Conservation (phyloP, 2,797 vertebrate species). For the Thunnus albacares region DNA sequence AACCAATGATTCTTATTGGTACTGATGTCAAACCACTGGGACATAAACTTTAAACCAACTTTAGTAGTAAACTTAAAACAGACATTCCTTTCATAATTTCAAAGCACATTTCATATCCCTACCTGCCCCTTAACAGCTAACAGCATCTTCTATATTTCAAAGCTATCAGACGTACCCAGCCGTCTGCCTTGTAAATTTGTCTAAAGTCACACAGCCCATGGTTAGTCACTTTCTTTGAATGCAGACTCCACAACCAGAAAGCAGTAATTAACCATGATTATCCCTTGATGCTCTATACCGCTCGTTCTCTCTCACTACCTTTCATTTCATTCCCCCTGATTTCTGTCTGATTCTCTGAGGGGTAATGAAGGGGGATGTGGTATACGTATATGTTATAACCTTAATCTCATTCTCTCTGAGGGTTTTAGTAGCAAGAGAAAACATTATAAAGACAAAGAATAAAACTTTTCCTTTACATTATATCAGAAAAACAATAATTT, state of each 20-base stretch:
- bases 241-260: constrained; percentile 69
- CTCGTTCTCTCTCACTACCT: constrained; percentile 59
- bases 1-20: neutral
- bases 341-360: constrained; percentile 50
- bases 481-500: neutral
- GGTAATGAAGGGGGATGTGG: constrained; percentile 19
- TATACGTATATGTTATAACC: constrained; percentile 19
- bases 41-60: constrained; percentile 4
- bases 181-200: constrained; percentile 63
- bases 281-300: constrained; percentile 65
- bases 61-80: constrained; percentile 6
- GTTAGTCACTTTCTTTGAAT: constrained; percentile 75
- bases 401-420: constrained; percentile 12
- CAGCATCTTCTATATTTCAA: constrained; percentile 45
- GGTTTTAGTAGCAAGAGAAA: neutral
- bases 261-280: constrained; percentile 78
- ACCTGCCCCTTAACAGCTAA: constrained; percentile 49
- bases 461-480: neutral
- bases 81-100: constrained; percentile 55
- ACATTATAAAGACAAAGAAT: neutral
- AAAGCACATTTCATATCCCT: constrained; percentile 53
- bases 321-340: constrained; percentile 50
- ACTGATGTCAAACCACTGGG: neutral
- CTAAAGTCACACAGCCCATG: constrained; percentile 47
- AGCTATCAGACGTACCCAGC: constrained; percentile 35